These are phyloP conservation scores for Eulemur coronatus DNA, from an alignment of 2,797 vertebrate genomes.

Conservation along the genomic window DNA sequence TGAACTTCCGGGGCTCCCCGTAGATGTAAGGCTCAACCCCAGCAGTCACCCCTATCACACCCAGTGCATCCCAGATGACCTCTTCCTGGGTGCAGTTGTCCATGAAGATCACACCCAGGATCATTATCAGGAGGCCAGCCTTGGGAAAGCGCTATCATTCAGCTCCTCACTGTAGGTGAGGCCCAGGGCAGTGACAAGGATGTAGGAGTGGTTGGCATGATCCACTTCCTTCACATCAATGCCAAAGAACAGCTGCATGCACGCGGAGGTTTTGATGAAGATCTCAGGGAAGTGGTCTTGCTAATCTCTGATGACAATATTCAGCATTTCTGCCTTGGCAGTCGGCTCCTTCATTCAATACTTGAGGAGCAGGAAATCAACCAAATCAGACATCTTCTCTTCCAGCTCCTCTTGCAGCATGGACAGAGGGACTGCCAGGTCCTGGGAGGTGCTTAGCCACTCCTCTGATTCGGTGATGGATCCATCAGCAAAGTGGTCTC, in stretches of 20 bases:
- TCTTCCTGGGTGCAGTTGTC: background rate
- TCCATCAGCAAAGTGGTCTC: background rate
- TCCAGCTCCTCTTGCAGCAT: rapidly evolving
- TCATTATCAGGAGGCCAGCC: background rate
- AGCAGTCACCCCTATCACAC: background rate
- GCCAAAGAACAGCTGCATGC: background rate
- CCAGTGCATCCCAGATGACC: background rate
- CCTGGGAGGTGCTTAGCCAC: too few species aligned
- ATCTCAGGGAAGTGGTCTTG: background rate
- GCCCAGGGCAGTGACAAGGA: background rate
- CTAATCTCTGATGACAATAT: rapidly evolving
- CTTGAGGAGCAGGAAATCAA: background rate
- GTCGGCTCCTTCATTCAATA: background rate
- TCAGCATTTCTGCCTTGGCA: background rate
- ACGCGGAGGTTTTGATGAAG: background rate
- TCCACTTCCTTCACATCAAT: background rate
- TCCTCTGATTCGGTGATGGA: background rate
- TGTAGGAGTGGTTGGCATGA: background rate
- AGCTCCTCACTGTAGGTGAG: background rate
- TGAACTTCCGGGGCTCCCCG: background rate
- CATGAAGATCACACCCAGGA: background rate
- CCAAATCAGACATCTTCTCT: background rate
- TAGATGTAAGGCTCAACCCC: background rate
- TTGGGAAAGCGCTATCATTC: background rate
- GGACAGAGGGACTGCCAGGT: rapidly evolving